Evolutionary conservation across 2,113 vertebrate genomes (phyloP), one percentile per base, ranked within the genome.

Genomic region (Shinisaurus crocodilurus): DNA sequence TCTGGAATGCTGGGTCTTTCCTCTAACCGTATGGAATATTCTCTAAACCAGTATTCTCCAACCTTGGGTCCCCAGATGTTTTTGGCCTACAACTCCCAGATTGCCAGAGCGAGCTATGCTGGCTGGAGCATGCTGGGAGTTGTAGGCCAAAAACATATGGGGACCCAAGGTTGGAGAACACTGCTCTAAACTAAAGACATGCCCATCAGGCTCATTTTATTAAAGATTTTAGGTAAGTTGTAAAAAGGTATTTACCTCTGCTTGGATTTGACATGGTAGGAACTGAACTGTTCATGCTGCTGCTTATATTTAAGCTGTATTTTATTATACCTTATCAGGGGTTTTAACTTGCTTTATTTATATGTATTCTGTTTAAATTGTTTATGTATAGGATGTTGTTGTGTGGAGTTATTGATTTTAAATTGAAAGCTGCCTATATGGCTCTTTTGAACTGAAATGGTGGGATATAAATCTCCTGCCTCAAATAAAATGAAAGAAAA

Each of bases 371-470:
- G 37, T 75, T 74, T 37, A 74, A 86, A 54, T 50, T 77, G 27
- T 87, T 86, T 63, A 87, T 87, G 74, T 69, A 87, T 65, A 65
- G 29, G 18, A 18, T n/a, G 18, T 87, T n/a, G 18, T 87, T 63
- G 54, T 77, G 27, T 63, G 34, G 25, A 45, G 54, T 23, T 87
- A 77, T 87, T 77, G 86, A 77, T 87, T 87, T 87, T 87, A 76
- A 75, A 87, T 63, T 63, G 86, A 77, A 87, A 87, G 74, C 72
- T 87, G 74, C 86, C 72, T 87, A 43, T 5, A 45, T 7, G n/a
- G 86, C 37, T 87, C 29, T 87, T 43, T 60, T 57, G 57, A 87
- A 63, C 34, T 87, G 74, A 87, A 87, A 7, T 60, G 18, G 34
- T 40, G 70, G 50, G 54, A 60, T 32, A 63, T 76, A 63, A 87